Evolutionary conservation across 2,113 vertebrate species (phyloP), one percentile per base, ranked within the genome.

Genomic region (Tinamus guttatus): DNA sequence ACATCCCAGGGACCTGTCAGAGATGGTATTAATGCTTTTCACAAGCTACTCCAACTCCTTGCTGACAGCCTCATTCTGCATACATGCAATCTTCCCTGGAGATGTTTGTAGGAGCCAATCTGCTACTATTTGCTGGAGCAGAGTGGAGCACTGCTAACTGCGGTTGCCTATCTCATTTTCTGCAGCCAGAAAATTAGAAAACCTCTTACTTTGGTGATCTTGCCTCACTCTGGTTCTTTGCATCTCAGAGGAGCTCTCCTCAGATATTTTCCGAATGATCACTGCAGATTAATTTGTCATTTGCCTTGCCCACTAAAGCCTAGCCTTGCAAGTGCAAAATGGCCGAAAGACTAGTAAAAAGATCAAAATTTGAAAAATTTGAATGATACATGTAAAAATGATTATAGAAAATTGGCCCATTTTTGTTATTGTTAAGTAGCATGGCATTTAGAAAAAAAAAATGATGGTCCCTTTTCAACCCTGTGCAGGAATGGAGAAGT

Each of bases 221-320:
- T 73, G 62, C 49, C 27, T 91, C 64, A 49, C 14, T 13, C 17
- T 7, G 17, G 1, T 52, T 36, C 43, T 41, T 47, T 56, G 2
- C 4, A 87, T 80, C n/a, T 52, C 9, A 4, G 54, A 63, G 67
- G 6, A n/a, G 36, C 0, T 0, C 4, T 85, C 22, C 5, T 18
- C 34, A 80, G 49, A 27, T 73, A 41, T 87, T 85, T 89, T 11
- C 13, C 25, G 24, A 70, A n/a, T 41, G 18, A 27, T 41, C 36
- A 21, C 80, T 87, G 24, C 9, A 32, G 78, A 71, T 86, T 81
- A 51, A n/a, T 87, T 71, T 24, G 32, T 56, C 45, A 14, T 10
- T 83, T 80, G 36, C 32, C 17, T 80, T 1, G 0, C 45, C 52
- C 21, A 49, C 9, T 49, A 49, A 49, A 49, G 21, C 21, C 49